These are phyloP conservation scores for Rotaria magnacalcarata DNA, from an alignment of 2,888 invertebrate genomes.

Conservation along the genomic window DNA sequence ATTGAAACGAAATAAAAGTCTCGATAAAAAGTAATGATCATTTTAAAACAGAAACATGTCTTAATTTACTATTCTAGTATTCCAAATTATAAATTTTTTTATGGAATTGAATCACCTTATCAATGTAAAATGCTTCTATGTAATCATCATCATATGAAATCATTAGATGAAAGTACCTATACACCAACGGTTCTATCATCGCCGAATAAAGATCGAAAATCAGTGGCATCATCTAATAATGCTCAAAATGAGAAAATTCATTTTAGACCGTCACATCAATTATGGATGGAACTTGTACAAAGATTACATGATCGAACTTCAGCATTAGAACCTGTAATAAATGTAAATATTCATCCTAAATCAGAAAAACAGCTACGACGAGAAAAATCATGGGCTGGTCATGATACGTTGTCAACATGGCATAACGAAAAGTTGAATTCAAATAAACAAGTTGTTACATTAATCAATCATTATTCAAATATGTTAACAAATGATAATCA, in stretches of 20 bases:
- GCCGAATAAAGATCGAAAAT: neutral
- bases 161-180: neutral
- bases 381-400: conserved; percentile 1
- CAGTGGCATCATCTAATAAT: neutral
- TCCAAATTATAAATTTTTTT: neutral
- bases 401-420: neutral
- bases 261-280: neutral
- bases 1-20: neutral
- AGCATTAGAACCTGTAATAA: neutral
- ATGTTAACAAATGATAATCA: neutral
- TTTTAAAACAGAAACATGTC: too few relatives aligned
- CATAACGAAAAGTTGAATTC: neutral
- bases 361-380: neutral
- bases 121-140: neutral
- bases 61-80: neutral
- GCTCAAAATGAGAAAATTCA: too few relatives aligned
- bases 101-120: neutral
- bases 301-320: neutral
- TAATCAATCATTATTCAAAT: neutral
- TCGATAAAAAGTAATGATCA: neutral
- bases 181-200: neutral
- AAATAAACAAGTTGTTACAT: neutral
- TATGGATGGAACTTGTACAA: neutral
- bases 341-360: too few relatives aligned
- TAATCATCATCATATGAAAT: neutral